These are phyloP conservation scores for Lophura nycthemera DNA, from an alignment of 2,113 vertebrate genomes.

Conservation along the genomic window DNA sequence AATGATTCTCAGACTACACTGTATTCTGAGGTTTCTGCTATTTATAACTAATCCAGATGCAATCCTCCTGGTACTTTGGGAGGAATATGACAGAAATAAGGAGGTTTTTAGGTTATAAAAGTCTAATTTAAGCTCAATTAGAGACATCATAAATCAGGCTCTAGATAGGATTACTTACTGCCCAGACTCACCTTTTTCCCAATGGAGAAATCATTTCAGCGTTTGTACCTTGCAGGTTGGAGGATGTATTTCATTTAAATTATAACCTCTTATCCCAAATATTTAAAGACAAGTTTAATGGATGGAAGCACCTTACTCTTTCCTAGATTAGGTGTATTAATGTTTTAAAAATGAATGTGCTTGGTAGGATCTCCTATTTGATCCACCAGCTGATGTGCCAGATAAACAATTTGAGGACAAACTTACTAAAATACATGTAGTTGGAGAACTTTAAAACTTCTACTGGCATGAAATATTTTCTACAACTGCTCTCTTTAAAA, in stretches of 20 bases:
- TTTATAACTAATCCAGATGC: conserved; percentile 73
- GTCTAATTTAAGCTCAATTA: conserved; percentile 72
- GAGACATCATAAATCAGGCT: conserved; percentile 46
- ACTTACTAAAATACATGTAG: conserved; percentile 45
- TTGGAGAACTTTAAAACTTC: neutral
- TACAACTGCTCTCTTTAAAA: neutral
- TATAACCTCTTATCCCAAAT: conserved; percentile 27
- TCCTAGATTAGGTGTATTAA: conserved; percentile 34
- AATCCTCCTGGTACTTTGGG: conserved; percentile 50
- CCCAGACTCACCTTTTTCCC: conserved; percentile 40
- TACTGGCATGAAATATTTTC: neutral
- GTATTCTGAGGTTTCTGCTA: conserved; percentile 51
- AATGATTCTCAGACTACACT: neutral
- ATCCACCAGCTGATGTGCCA: conserved; percentile 46
- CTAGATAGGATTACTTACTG: conserved; percentile 52
- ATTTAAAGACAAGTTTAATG: conserved; percentile 52
- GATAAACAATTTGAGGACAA: conserved; percentile 65
- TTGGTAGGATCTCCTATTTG: conserved; percentile 60
- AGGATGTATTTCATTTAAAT: conserved; percentile 68
- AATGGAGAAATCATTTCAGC: conserved; percentile 61
- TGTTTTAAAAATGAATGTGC: conserved; percentile 55
- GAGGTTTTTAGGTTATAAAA: conserved; percentile 71
- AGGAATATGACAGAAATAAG: conserved; percentile 63
- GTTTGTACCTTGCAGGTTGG: conserved; percentile 66
- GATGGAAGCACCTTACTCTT: conserved; percentile 51